Evolutionary conservation across 2,888 invertebrate species (phyloP).

Genomic region (Priocnemis perturbator): DNA sequence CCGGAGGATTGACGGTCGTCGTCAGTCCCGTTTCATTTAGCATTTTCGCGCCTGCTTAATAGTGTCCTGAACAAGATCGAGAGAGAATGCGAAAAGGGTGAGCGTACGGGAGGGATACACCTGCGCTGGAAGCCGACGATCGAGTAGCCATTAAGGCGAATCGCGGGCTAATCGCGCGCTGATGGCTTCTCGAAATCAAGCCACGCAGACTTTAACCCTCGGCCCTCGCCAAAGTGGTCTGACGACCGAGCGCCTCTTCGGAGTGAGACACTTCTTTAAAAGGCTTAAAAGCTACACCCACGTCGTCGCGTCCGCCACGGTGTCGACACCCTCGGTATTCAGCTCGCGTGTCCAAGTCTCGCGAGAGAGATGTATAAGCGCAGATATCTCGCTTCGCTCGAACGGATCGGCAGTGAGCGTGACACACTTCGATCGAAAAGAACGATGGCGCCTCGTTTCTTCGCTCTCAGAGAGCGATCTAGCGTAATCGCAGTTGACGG

Average conservation of each 20-base stretch:
- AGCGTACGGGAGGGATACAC: neutral
- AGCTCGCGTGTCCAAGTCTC: no score
- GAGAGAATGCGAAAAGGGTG: conserved; percentile 6
- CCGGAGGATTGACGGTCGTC: conserved; percentile 8
- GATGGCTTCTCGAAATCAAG: conserved; percentile 28
- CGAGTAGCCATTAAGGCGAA: conserved; percentile 36
- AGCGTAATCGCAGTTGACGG: no score
- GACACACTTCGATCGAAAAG: no score
- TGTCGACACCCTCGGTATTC: no score
- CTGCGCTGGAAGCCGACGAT: conserved; percentile 19
- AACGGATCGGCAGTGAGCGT: no score
- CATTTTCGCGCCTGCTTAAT: conserved; percentile 45
- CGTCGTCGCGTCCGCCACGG: no score
- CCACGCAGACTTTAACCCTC: no score
- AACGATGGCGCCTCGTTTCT: no score
- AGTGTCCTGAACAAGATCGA: conserved; percentile 10
- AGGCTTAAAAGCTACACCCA: no score
- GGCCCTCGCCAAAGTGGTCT: conserved; percentile 11
- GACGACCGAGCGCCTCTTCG: conserved; percentile 20
- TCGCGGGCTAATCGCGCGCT: conserved; percentile 33
- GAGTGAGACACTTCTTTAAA: conserved; percentile 25
- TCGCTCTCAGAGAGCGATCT: no score
- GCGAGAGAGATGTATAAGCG: no score
- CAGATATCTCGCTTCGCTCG: no score
- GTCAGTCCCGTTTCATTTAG: conserved; percentile 30